Conservation (phyloP, 2,113 vertebrate species). For the Ciconia maguari region DNA sequence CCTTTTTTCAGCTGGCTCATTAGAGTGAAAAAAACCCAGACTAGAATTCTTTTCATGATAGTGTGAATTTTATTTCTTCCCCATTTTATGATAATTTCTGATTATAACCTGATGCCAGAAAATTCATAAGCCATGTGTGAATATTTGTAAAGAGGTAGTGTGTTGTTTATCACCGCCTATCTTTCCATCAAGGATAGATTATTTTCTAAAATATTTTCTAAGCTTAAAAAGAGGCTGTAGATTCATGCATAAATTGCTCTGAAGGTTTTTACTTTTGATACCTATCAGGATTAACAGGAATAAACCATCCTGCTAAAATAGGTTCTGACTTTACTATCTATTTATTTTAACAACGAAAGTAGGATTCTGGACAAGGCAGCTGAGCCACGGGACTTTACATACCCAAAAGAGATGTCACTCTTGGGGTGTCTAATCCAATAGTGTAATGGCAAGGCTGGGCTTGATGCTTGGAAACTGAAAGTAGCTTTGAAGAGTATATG, state of each 20-base stretch:
- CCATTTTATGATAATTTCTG: neutral
- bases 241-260: neutral
- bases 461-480: neutral
- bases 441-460: neutral
- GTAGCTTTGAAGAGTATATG: neutral
- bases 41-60: neutral
- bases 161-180: neutral
- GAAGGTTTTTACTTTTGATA: neutral
- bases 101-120: neutral
- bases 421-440: neutral
- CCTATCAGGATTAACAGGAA: neutral
- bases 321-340: neutral
- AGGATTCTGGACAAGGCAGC: neutral
- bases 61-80: neutral
- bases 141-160: neutral
- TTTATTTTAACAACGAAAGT: neutral
- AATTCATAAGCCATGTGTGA: neutral
- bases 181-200: neutral
- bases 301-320: neutral
- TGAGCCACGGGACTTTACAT: neutral
- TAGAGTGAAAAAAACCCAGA: neutral
- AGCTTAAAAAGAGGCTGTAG: neutral
- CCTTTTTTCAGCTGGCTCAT: neutral
- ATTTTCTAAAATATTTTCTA: neutral
- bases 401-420: neutral